These are phyloP conservation scores for Nomada flava DNA, from an alignment of 2,888 invertebrate genomes.

Conservation along the genomic window DNA sequence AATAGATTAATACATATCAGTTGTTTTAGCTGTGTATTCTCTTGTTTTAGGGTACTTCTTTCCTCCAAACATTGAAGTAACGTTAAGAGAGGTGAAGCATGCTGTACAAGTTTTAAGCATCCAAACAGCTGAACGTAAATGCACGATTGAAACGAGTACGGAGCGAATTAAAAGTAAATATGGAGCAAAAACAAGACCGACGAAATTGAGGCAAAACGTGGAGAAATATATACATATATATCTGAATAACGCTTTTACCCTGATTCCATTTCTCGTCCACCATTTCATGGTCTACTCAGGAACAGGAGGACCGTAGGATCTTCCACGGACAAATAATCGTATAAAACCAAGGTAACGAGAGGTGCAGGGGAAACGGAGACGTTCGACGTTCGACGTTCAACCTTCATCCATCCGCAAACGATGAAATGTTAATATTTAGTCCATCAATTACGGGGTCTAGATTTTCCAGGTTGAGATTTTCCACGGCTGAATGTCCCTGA, in stretches of 20 bases:
- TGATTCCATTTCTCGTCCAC: conserved; percentile 8
- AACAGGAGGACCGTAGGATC: neutral
- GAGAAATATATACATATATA: neutral
- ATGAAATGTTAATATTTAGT: conserved; percentile 59
- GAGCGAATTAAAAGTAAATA: conserved; percentile 8
- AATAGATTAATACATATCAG: too few relatives aligned
- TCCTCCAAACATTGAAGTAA: neutral
- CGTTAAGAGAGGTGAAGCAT: neutral
- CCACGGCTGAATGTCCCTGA: conserved; percentile 22
- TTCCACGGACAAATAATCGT: conserved; percentile 26
- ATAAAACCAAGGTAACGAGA: neutral
- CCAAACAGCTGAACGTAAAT: neutral
- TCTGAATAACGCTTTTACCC: conserved; percentile 4
- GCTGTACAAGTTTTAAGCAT: neutral
- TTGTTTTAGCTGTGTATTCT: too few relatives aligned
- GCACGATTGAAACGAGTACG: neutral
- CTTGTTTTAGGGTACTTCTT: too few relatives aligned
- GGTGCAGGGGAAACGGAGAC: neutral
- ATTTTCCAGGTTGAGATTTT: conserved; percentile 38
- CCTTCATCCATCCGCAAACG: conserved; percentile 46
- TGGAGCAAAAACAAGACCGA: neutral
- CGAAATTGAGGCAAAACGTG: neutral
- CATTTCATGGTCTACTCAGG: too few relatives aligned
- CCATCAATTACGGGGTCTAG: conserved; percentile 52
- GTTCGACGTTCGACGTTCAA: conserved; percentile 20